Base-by-base conservation (phyloP, 92 coral and sea anemone genomes). In the Phenganax subtilis region DNA sequence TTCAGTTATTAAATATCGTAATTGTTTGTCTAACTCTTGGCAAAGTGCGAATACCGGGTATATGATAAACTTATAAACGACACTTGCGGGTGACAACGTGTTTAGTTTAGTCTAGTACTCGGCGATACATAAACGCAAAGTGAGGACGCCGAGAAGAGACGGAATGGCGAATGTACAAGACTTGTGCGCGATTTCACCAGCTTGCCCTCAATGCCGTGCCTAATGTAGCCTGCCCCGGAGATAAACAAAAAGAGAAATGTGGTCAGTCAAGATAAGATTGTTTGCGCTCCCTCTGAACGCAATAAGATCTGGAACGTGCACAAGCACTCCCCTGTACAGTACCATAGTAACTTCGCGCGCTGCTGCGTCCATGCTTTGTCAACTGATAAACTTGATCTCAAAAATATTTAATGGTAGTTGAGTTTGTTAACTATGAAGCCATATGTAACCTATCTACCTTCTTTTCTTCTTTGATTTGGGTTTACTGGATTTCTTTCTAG, bases 161-260 rank as follows among this genome's bases (percentile, higher is more conserved):
- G 25, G 17, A 28, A 16, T 53, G 77, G 58, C 58, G 77, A 51
- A 12, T 51, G 12, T 51, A 59, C 56, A 30, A 53, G 55, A 12
- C 58, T 11, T 79, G 63, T 56, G 83, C 69, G 83, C 67, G 54
- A 27, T 16, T 54, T 53, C 57, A 47, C 73, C 74, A 68, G 54
- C 73, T 73, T 53, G 77, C 77, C 31, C 11, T 28, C 12, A 51
- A 10, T 64, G 61, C 37, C 82, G 9, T 11, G 57, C 65, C 54
- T 74, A 73, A 62, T 72, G 65, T 79, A 12, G 57, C 67, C 74
- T 61, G 72, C 73, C 83, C 73, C 62, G 44, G 83, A 79, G 83
- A 79, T 60, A 79, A 73, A 79, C 83, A 64, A 68, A 47, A 10
- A 57, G 61, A 63, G 83, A 79, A 77, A 79, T 79, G 74, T 79